Evolutionary conservation across 2,113 vertebrate genomes (phyloP).

Genomic region (Sminthopsis crassicaudata): DNA sequence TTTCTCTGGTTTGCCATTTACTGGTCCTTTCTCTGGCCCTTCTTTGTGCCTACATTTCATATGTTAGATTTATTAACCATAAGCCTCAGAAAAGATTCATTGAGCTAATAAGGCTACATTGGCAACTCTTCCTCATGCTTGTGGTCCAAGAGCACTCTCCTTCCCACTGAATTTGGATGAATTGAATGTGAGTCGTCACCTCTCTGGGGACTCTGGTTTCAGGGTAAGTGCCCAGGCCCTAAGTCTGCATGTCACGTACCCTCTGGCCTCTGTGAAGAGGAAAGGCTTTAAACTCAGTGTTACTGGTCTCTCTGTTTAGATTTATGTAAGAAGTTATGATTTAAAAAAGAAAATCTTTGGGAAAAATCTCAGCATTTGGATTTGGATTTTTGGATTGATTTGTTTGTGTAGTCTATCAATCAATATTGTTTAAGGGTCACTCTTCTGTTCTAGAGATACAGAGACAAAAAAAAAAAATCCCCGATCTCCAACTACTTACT

Average conservation of each 20-base stretch:
- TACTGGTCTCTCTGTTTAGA: not conserved
- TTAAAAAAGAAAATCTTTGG: not conserved
- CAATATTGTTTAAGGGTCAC: not conserved
- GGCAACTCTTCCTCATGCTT: constrained; percentile 1
- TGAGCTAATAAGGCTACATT: constrained; percentile 20
- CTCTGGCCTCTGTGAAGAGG: not conserved
- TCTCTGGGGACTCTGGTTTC: constrained; percentile 33
- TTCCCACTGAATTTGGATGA: not conserved
- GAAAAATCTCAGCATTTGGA: constrained; percentile 16
- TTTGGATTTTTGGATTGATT: constrained; percentile 54
- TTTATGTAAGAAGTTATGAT: not conserved
- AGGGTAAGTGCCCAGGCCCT: not conserved
- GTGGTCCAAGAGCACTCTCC: not conserved
- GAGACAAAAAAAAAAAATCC: not conserved
- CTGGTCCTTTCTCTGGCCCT: not conserved
- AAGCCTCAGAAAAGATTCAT: constrained; percentile 13
- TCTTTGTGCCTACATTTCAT: constrained; percentile 8
- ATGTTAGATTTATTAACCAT: constrained; percentile 3
- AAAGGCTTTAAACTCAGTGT: not conserved
- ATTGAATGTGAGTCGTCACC: constrained; percentile 11
- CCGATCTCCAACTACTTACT: not conserved
- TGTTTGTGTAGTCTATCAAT: not conserved
- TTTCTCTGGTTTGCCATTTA: not conserved
- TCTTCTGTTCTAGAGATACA: not conserved
- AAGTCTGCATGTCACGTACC: not conserved